phyloP scores from a whole-genome alignment of 30 jellyfish, hydroid and myxozoan species.

The Catostylus mosaicus region DNA sequence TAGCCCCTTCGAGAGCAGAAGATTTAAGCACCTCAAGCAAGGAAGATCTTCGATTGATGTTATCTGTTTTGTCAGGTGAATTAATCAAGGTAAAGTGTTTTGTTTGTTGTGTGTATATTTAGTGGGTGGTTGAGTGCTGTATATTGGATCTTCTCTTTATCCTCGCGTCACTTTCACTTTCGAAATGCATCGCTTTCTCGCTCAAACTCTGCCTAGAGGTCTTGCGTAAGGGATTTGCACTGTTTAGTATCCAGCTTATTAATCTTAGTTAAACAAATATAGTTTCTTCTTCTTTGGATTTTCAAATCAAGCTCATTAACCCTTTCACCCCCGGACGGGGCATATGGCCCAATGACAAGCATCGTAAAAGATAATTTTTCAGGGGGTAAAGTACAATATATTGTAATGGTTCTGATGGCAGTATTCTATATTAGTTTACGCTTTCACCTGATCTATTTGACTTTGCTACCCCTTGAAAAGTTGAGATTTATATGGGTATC shows the following conservation, averaged over 20 bases:
- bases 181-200: too few species aligned
- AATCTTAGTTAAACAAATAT: not conserved
- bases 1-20: constrained; percentile 83
- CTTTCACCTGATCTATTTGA: too few species aligned
- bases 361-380: too few species aligned
- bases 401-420: too few species aligned
- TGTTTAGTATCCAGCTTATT: not conserved
- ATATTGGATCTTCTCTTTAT: not conserved
- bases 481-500: too few species aligned
- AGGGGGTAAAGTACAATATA: too few species aligned
- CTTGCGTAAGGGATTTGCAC: not conserved
- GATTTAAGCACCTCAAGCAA: constrained; percentile 75
- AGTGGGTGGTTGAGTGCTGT: not conserved
- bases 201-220: not conserved
- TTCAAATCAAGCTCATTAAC: too few species aligned
- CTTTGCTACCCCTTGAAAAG: too few species aligned
- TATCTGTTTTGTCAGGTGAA: constrained; percentile 88
- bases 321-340: not conserved
- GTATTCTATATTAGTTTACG: too few species aligned
- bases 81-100: constrained; percentile 77
- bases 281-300: not conserved
- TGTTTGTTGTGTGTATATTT: not conserved
- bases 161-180: too few species aligned
- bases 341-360: not conserved
- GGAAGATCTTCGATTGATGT: constrained; percentile 93